Evolutionary conservation across 1,140 invertebrate genomes (phyloP).

Genomic region (Aphidius gifuensis): DNA sequence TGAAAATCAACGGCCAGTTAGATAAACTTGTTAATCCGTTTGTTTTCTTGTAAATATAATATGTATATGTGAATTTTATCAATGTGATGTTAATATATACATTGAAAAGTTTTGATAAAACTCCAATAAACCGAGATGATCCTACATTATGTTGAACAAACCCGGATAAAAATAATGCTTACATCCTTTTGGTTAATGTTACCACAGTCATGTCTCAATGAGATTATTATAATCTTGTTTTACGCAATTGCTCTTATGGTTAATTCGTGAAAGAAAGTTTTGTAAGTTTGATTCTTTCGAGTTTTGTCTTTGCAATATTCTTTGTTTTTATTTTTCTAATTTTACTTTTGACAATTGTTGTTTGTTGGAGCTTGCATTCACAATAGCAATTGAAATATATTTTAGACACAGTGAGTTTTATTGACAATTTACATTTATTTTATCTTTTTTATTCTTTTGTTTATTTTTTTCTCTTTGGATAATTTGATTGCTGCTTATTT

Average conservation of each 20-base stretch:
- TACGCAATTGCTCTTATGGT: conserved; percentile 48
- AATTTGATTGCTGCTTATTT: too few relatives aligned
- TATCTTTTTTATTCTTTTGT: too few relatives aligned
- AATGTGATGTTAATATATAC: conserved; percentile 15
- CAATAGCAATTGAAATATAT: too few relatives aligned
- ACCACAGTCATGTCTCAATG: conserved; percentile 51
- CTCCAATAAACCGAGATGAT: conserved; percentile 27
- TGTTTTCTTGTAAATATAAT: conserved; percentile 16
- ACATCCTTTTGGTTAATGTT: conserved; percentile 51
- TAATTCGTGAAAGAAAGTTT: conserved; percentile 55
- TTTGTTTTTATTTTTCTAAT: background rate
- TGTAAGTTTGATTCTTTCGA: conserved; percentile 6
- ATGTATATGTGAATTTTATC: conserved; percentile 13
- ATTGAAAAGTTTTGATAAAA: conserved; percentile 31
- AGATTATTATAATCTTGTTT: conserved; percentile 57
- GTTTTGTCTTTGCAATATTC: conserved; percentile 17
- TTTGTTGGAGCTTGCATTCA: too few relatives aligned
- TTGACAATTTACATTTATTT: too few relatives aligned
- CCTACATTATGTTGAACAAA: conserved; percentile 17
- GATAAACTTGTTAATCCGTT: conserved; percentile 20
- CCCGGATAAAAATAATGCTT: conserved; percentile 38
- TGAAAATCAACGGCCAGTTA: conserved; percentile 3
- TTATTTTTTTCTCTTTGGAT: too few relatives aligned
- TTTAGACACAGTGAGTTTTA: too few relatives aligned
- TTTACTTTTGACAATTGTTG: background rate